A percentile compares a stretch with the other conserved stretches of the same genome.
These are phyloP conservation scores for Bradypodion ventrale DNA, from an alignment of 2,797 vertebrate species.

Conservation along the genomic window DNA sequence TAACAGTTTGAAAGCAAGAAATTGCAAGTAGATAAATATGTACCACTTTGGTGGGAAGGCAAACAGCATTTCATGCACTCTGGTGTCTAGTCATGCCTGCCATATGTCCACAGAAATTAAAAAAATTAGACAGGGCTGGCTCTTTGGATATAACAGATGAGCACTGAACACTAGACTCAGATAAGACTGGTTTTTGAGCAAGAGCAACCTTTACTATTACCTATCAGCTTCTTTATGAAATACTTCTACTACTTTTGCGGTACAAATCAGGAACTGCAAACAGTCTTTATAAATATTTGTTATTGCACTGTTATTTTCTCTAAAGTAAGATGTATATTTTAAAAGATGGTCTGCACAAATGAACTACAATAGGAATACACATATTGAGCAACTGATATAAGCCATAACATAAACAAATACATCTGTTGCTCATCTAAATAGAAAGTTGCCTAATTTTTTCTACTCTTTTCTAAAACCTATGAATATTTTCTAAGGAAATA, in stretches of 20 bases:
- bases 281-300: background rate
- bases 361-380: background rate
- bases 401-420: background rate
- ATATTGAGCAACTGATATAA: background rate
- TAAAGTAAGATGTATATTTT: background rate
- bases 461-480: background rate
- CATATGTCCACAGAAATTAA: too few relatives aligned
- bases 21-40: too few relatives aligned
- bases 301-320: slow-evolving; percentile 17
- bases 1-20: too few relatives aligned
- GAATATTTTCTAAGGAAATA: background rate
- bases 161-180: too few relatives aligned
- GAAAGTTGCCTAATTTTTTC: slow-evolving; percentile 30
- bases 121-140: too few relatives aligned
- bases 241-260: slow-evolving; percentile 36
- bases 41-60: too few relatives aligned
- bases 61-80: too few relatives aligned
- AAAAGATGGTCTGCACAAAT: slow-evolving; percentile 24
- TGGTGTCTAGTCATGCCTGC: too few relatives aligned
- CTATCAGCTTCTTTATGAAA: slow-evolving; percentile 60
- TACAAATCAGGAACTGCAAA: slow-evolving; percentile 35
- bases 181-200: too few relatives aligned
- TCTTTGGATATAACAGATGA: too few relatives aligned
- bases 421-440: background rate
- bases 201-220: too few relatives aligned